These are phyloP conservation scores for Oreohelix idahoensis DNA, from an alignment of 1,140 invertebrate species.

Conservation along the genomic window DNA sequence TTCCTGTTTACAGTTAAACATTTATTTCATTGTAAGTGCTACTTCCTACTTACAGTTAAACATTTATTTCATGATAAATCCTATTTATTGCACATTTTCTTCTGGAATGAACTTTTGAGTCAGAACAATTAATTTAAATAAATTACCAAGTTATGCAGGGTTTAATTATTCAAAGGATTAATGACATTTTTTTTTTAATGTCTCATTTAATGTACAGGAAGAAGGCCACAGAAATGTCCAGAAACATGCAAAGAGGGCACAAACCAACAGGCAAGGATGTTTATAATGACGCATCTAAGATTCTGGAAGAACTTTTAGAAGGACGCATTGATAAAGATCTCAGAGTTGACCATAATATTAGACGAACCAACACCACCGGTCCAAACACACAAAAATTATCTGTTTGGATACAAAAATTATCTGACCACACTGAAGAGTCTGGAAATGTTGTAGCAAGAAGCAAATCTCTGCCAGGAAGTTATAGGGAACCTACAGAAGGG, in stretches of 20 bases:
- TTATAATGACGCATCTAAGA: neutral
- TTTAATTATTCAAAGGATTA: too few relatives aligned
- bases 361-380: neutral
- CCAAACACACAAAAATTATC: neutral
- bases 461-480: neutral
- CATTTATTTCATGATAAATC: too few relatives aligned
- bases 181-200: neutral
- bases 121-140: too few relatives aligned
- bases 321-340: neutral
- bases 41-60: too few relatives aligned
- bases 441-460: neutral
- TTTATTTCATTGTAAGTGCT: too few relatives aligned
- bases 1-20: too few relatives aligned
- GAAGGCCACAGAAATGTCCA: neutral
- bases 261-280: neutral
- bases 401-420: neutral
- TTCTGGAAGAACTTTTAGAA: constrained; percentile 1
- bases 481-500: neutral
- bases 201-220: neutral
- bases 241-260: neutral
- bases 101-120: too few relatives aligned
- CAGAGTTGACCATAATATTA: neutral
- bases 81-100: too few relatives aligned
- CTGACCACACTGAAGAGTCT: neutral
- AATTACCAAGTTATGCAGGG: too few relatives aligned